These are phyloP conservation scores for Enchytraeus crypticus DNA, from an alignment of 2,888 invertebrate genomes.

Conservation along the genomic window DNA sequence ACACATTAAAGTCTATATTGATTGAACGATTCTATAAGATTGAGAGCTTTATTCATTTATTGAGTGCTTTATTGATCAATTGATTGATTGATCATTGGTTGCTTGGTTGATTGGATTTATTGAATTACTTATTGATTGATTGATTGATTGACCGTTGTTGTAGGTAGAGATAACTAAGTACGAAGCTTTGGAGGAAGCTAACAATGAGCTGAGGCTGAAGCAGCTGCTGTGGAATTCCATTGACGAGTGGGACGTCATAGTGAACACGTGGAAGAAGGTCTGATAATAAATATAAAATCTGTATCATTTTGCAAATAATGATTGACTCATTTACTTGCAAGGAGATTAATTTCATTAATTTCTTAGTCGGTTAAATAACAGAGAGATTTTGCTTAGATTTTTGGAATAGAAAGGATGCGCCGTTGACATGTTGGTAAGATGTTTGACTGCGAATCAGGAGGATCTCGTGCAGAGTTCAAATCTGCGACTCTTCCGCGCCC, in stretches of 20 bases:
- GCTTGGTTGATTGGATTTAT: too few species aligned
- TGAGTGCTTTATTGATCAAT: background rate
- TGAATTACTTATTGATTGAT: background rate
- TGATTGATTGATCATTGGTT: background rate
- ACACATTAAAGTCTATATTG: background rate
- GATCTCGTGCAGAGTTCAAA: too few species aligned
- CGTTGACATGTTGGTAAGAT: too few species aligned
- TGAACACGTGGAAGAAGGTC: conserved; percentile 60
- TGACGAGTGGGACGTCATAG: conserved; percentile 63
- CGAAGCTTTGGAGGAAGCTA: conserved; percentile 70
- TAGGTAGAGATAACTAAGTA: conserved; percentile 74
- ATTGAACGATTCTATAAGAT: background rate
- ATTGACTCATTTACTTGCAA: background rate
- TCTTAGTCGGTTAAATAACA: background rate
- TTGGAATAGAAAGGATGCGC: too few species aligned
- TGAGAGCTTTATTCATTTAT: background rate
- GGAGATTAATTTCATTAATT: background rate
- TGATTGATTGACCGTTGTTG: conserved; percentile 7
- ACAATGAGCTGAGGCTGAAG: conserved; percentile 69
- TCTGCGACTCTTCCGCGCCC: too few species aligned
- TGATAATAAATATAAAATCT: too few species aligned
- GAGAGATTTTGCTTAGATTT: background rate
- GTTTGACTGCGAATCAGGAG: too few species aligned
- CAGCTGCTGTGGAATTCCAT: conserved; percentile 71
- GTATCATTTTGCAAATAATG: background rate